phyloP scores from a whole-genome alignment of 2,888 invertebrate genomes.

The Pyrochroa serraticornis region DNA sequence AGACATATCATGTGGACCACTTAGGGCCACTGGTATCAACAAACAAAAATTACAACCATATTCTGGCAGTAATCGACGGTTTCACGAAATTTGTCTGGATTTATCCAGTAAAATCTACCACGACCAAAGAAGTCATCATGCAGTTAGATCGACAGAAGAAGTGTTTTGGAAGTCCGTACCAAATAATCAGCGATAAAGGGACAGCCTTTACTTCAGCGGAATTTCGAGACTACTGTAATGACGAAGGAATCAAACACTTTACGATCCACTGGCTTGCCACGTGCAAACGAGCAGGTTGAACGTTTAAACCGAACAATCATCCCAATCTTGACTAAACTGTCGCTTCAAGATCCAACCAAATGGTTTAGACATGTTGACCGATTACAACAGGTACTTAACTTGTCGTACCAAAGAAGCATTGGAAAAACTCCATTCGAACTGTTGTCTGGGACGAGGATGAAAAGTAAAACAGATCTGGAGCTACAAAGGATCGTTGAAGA shows the following conservation, averaged over 20 bases:
- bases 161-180: constrained; percentile 37
- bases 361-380: constrained; percentile 39
- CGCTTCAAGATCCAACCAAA: constrained; percentile 41
- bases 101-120: constrained; percentile 43
- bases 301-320: constrained; percentile 44
- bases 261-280: constrained; percentile 44
- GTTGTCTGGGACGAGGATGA: constrained; percentile 38
- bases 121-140: constrained; percentile 38
- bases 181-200: constrained; percentile 49
- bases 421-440: constrained; percentile 33
- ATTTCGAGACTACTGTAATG: constrained; percentile 49
- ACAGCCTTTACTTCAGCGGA: constrained; percentile 49
- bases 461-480: constrained; percentile 28
- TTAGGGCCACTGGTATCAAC: constrained; percentile 46
- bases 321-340: constrained; percentile 47
- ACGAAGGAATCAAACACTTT: constrained; percentile 46
- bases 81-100: constrained; percentile 48
- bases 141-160: constrained; percentile 29
- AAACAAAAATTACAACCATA: constrained; percentile 41
- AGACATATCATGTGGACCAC: constrained; percentile 47
- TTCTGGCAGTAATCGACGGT: constrained; percentile 46
- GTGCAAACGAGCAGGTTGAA: constrained; percentile 51
- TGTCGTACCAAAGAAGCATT: constrained; percentile 33
- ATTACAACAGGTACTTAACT: constrained; percentile 31
- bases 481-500: constrained; percentile 32